A percentile compares a stretch with the other conserved stretches of the same genome.
phyloP scores from a whole-genome alignment of 2,113 vertebrate species.

The Rattus norvegicus region DNA sequence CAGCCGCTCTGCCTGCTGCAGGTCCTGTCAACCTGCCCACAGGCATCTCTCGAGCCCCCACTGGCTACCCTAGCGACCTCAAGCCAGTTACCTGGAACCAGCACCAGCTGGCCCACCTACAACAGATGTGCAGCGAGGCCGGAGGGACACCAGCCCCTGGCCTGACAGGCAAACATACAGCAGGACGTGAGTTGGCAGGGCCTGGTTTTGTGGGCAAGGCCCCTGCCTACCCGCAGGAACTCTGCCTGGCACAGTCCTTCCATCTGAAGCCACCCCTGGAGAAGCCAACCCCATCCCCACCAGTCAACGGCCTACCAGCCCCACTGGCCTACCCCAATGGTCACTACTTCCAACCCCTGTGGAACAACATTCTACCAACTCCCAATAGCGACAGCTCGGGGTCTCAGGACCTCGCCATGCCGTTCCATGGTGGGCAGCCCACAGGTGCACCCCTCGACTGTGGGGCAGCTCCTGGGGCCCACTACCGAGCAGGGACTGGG shows the following conservation, averaged over 20 bases:
- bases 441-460: conserved; percentile 94
- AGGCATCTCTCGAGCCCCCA: conserved; percentile 92
- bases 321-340: conserved; percentile 95
- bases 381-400: conserved; percentile 99
- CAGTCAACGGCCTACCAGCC: conserved; percentile 94
- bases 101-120: conserved; percentile 94
- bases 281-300: conserved; percentile 96
- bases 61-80: conserved; percentile 93
- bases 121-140: conserved; percentile 93
- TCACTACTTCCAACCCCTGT: conserved; percentile 97
- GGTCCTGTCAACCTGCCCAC: conserved; percentile 88
- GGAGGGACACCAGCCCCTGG: conserved; percentile 86
- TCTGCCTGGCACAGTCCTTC: conserved; percentile 96
- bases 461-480: conserved; percentile 90
- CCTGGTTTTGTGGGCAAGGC: conserved; percentile 92
- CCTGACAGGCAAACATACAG: conserved; percentile 90
- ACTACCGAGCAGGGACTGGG: conserved; percentile 93
- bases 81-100: conserved; percentile 96
- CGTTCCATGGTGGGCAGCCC: conserved; percentile 93
- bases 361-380: conserved; percentile 98
- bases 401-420: conserved; percentile 96
- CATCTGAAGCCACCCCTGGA: conserved; percentile 94
- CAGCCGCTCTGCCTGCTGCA: conserved; percentile 85
- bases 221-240: conserved; percentile 93
- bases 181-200: conserved; percentile 88